Evolutionary conservation across 1,140 invertebrate genomes (phyloP).

Genomic region (Drosophila repleta): DNA sequence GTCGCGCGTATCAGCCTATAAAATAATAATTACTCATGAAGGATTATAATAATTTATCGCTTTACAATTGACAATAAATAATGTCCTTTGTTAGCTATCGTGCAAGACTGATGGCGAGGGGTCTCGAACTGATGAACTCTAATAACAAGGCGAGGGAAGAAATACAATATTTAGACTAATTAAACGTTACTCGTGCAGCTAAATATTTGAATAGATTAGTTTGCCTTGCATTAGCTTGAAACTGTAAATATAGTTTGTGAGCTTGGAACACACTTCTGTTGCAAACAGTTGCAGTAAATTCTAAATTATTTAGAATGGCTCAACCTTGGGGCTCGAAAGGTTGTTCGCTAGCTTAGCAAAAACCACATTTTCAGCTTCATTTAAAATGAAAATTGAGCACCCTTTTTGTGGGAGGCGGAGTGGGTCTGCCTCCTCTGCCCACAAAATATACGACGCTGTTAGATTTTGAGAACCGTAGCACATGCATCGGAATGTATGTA

Average conservation of each 20-base stretch:
- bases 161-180: neutral
- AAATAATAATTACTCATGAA: no score
- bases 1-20: no score
- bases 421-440: neutral
- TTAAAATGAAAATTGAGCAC: slow-evolving; percentile 45
- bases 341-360: neutral
- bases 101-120: no score
- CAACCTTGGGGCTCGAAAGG: slow-evolving; percentile 4
- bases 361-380: slow-evolving; percentile 32
- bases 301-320: neutral
- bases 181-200: neutral
- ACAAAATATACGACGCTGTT: slow-evolving; percentile 3
- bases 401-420: neutral
- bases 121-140: no score
- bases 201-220: neutral
- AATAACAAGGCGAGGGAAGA: no score
- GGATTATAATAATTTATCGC: no score
- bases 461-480: slow-evolving; percentile 42
- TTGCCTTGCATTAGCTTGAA: neutral
- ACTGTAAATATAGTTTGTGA: neutral
- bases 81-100: no score
- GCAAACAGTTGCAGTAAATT: slow-evolving; percentile 23
- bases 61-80: no score
- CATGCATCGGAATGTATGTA: slow-evolving; percentile 2
- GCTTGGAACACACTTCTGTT: neutral